phyloP scores from a whole-genome alignment of 2,888 invertebrate species.

The Helicoverpa assulta region DNA sequence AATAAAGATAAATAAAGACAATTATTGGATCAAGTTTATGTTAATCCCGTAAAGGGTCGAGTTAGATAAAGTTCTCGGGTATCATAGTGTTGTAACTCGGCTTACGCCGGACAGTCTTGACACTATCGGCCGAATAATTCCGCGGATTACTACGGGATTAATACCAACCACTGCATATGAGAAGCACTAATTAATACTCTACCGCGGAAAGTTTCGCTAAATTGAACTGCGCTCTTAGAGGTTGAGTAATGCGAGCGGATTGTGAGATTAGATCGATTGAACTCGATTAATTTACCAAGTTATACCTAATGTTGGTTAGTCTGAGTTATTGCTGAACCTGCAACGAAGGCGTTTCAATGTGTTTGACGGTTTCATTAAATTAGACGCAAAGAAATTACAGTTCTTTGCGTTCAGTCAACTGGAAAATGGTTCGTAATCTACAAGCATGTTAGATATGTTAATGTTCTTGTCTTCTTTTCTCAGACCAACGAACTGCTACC shows the following conservation, averaged over 20 bases:
- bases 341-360: slow-evolving; percentile 29
- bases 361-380: slow-evolving; percentile 38
- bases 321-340: slow-evolving; percentile 54
- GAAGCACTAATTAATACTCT: slow-evolving; percentile 75
- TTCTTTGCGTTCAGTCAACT: background rate
- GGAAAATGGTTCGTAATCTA: background rate
- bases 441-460: background rate
- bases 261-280: slow-evolving; percentile 65
- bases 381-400: slow-evolving; percentile 1
- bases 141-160: slow-evolving; percentile 80
- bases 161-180: slow-evolving; percentile 76
- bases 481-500: background rate
- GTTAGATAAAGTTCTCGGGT: slow-evolving; percentile 80
- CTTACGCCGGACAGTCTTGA: slow-evolving; percentile 81
- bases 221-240: slow-evolving; percentile 62
- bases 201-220: slow-evolving; percentile 64
- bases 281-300: slow-evolving; percentile 61
- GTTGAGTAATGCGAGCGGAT: slow-evolving; percentile 56
- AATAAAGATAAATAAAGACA: slow-evolving; percentile 81
- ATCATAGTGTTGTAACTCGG: slow-evolving; percentile 83
- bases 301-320: slow-evolving; percentile 52
- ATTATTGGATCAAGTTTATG: slow-evolving; percentile 83
- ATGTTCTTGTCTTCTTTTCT: no score
- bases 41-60: slow-evolving; percentile 86
- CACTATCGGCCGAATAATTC: slow-evolving; percentile 82